Percentiles rank a stretch among this genome's conserved stretches.
phyloP scores from a whole-genome alignment of 1,140 invertebrate species.

The Carposina sasakii region DNA sequence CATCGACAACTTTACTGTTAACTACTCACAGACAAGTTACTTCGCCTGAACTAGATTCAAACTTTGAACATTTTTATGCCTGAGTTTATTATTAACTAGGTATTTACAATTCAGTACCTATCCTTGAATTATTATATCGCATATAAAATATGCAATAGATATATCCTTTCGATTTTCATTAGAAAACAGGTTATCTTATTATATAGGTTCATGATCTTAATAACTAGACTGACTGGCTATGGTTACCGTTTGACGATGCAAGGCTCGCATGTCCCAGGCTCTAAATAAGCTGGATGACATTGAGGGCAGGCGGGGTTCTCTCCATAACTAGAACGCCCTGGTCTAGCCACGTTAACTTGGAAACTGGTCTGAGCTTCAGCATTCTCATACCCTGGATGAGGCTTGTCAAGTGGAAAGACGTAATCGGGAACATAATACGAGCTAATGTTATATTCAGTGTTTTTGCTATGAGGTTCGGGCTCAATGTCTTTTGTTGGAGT shows the following conservation, averaged over 20 bases:
- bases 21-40: too few relatives aligned
- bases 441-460: slow-evolving; percentile 56
- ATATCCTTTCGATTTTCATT: background rate
- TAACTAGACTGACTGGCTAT: background rate
- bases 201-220: background rate
- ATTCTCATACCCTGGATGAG: slow-evolving; percentile 72
- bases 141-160: background rate
- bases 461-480: slow-evolving; percentile 35
- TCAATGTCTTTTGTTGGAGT: slow-evolving; percentile 30
- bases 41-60: background rate
- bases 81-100: background rate
- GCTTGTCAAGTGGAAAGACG: slow-evolving; percentile 71
- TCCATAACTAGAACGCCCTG: slow-evolving; percentile 69
- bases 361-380: slow-evolving; percentile 73
- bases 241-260: slow-evolving; percentile 70
- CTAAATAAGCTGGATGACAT: slow-evolving; percentile 74
- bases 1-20: too few relatives aligned
- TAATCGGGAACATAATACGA: slow-evolving; percentile 74
- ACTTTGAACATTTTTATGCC: background rate
- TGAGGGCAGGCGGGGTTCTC: slow-evolving; percentile 75
- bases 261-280: slow-evolving; percentile 74
- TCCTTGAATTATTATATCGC: background rate
- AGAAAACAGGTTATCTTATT: background rate
- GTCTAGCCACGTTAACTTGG: slow-evolving; percentile 70
- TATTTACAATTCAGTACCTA: background rate